Evolutionary conservation across 2,888 invertebrate genomes (phyloP).

Genomic region (Meteorus cinctellus): DNA sequence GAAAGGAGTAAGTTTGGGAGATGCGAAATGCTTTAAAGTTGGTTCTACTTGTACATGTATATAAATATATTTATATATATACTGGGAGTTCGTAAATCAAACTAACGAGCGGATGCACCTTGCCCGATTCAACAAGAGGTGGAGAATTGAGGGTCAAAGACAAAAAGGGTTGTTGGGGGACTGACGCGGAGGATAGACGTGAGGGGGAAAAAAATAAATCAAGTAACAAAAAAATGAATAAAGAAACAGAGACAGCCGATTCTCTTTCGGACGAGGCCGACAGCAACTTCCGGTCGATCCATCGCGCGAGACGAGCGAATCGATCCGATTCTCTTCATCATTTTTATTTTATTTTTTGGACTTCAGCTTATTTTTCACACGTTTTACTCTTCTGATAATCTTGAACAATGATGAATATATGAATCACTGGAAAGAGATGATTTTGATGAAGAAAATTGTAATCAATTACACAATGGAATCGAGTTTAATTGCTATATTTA

Average conservation of each 20-base stretch:
- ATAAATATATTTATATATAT: slow-evolving; percentile 4
- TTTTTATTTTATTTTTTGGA: neutral
- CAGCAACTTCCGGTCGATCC: slow-evolving; percentile 26
- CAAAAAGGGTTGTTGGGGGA: slow-evolving; percentile 2
- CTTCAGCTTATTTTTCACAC: neutral
- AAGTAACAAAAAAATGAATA: slow-evolving; percentile 10
- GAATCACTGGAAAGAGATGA: neutral
- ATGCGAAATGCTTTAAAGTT: neutral
- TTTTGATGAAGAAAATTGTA: no score
- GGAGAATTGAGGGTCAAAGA: slow-evolving; percentile 20
- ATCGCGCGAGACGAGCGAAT: slow-evolving; percentile 30
- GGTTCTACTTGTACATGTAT: neutral
- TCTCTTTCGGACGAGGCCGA: slow-evolving; percentile 29
- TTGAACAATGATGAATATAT: neutral
- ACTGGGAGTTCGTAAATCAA: slow-evolving; percentile 52
- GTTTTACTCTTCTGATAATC: neutral
- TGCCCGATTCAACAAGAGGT: slow-evolving; percentile 44
- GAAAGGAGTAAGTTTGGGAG: neutral
- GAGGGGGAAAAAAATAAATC: neutral
- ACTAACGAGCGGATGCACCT: slow-evolving; percentile 54
- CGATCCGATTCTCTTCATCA: slow-evolving; percentile 14
- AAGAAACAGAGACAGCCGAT: slow-evolving; percentile 19
- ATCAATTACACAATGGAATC: no score
- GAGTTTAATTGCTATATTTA: neutral
- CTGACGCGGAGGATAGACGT: neutral